Conservation (phyloP, 2,888 invertebrate genomes). For the Microdon myrmicae region DNA sequence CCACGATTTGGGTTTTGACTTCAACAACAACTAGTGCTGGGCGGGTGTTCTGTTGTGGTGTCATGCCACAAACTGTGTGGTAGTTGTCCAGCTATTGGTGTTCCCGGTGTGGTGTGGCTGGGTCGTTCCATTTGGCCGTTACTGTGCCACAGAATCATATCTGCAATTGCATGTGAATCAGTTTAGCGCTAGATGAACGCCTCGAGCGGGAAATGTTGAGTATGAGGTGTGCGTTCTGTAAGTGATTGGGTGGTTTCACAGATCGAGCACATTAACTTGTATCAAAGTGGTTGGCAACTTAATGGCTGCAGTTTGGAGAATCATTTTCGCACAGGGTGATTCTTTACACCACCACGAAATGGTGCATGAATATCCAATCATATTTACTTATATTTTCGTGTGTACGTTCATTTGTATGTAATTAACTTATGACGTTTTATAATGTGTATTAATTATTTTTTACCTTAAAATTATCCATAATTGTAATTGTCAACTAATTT, state of each 20-base stretch:
- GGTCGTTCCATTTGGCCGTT: slow-evolving; percentile 43
- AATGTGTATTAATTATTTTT: background rate
- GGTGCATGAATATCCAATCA: too few relatives aligned
- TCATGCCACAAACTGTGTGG: too few relatives aligned
- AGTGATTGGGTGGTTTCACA: slow-evolving; percentile 45
- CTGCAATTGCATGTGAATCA: slow-evolving; percentile 47
- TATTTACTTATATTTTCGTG: too few relatives aligned
- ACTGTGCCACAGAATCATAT: slow-evolving; percentile 26
- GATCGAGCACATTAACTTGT: slow-evolving; percentile 37
- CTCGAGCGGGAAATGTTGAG: slow-evolving; percentile 35
- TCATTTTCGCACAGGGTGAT: slow-evolving; percentile 15
- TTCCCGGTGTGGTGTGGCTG: slow-evolving; percentile 9
- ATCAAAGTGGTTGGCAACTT: slow-evolving; percentile 34
- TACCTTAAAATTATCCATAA: too few relatives aligned
- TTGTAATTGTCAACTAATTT: too few relatives aligned
- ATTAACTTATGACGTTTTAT: slow-evolving; percentile 5
- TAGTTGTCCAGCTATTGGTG: slow-evolving; percentile 30
- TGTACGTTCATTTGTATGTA: slow-evolving; percentile 17
- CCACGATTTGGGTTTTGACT: too few relatives aligned
- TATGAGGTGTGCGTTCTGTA: slow-evolving; percentile 44
- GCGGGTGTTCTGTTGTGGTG: slow-evolving; percentile 49
- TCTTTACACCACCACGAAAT: too few relatives aligned
- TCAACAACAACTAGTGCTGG: slow-evolving; percentile 51
- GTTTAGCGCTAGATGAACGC: slow-evolving; percentile 40
- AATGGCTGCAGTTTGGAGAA: slow-evolving; percentile 20